A percentile compares a stretch with the other conserved stretches of the same genome.
Evolutionary conservation across 2,888 invertebrate species (phyloP).

Genomic region (Limnephilus marmoratus): DNA sequence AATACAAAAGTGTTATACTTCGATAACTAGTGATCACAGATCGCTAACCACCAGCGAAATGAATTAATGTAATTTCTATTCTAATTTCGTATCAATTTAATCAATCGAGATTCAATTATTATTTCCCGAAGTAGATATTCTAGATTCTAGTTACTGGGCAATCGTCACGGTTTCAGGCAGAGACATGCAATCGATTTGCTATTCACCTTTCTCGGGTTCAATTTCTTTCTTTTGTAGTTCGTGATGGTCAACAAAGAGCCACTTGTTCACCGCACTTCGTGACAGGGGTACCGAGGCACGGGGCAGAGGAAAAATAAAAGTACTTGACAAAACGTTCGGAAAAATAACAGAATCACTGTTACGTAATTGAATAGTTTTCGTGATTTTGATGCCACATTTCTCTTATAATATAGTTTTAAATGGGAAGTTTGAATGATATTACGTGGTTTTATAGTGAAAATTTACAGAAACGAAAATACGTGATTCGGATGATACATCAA

Average conservation of each 20-base stretch:
- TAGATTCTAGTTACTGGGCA: neutral
- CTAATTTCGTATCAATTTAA: neutral
- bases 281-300: neutral
- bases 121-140: neutral
- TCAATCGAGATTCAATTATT: slow-evolving; percentile 23
- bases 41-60: too few species aligned
- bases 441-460: neutral
- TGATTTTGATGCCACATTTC: neutral
- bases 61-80: neutral
- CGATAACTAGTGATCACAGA: neutral
- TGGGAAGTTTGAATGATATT: neutral
- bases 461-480: neutral
- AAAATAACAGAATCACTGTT: neutral
- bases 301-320: neutral
- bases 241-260: slow-evolving; percentile 27
- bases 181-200: slow-evolving; percentile 26
- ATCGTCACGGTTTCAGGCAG: neutral
- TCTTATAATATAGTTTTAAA: neutral
- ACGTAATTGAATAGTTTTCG: neutral
- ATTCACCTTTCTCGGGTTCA: slow-evolving; percentile 30
- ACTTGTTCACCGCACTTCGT: neutral
- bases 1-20: neutral
- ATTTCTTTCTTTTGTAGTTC: slow-evolving; percentile 29
- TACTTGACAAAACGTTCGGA: neutral
- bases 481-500: neutral